These are phyloP conservation scores for Lysandra bellargus DNA, from an alignment of 2,888 invertebrate species.

Conservation along the genomic window DNA sequence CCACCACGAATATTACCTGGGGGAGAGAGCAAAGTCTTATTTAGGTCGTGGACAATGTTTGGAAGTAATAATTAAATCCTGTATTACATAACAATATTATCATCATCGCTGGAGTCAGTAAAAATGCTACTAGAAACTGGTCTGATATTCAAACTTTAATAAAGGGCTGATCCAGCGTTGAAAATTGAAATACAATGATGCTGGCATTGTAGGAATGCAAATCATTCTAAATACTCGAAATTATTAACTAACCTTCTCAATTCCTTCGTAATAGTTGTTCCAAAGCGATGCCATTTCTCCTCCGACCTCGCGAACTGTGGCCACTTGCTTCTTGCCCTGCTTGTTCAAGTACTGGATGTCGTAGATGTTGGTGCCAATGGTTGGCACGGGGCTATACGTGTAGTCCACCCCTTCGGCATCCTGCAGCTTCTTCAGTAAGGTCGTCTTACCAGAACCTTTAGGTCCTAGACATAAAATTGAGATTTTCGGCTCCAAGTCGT, in stretches of 20 bases:
- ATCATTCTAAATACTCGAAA: not conserved
- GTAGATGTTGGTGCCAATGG: constrained; percentile 89
- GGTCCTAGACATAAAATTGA: constrained; percentile 87
- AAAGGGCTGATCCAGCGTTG: too few species aligned
- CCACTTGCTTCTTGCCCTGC: constrained; percentile 73
- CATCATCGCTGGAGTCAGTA: too few species aligned
- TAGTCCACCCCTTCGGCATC: constrained; percentile 85
- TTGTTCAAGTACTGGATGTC: constrained; percentile 79
- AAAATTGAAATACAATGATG: too few species aligned
- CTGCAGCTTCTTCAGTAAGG: constrained; percentile 87
- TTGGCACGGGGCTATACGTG: constrained; percentile 89
- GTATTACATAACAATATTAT: too few species aligned
- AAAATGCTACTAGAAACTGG: too few species aligned
- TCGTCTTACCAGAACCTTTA: constrained; percentile 89
- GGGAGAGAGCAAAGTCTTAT: constrained; percentile 35
- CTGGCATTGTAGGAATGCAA: too few species aligned
- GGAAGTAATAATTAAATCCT: too few species aligned
- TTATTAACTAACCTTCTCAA: constrained; percentile 73
- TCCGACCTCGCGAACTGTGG: constrained; percentile 87
- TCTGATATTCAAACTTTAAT: too few species aligned
- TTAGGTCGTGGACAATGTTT: too few species aligned
- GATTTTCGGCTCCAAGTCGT: constrained; percentile 68
- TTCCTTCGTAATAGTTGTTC: constrained; percentile 86
- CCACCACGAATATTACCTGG: constrained; percentile 88
- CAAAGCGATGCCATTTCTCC: constrained; percentile 91